Evolutionary conservation across 2,888 invertebrate species (phyloP).

Genomic region (Smittia sp.): DNA sequence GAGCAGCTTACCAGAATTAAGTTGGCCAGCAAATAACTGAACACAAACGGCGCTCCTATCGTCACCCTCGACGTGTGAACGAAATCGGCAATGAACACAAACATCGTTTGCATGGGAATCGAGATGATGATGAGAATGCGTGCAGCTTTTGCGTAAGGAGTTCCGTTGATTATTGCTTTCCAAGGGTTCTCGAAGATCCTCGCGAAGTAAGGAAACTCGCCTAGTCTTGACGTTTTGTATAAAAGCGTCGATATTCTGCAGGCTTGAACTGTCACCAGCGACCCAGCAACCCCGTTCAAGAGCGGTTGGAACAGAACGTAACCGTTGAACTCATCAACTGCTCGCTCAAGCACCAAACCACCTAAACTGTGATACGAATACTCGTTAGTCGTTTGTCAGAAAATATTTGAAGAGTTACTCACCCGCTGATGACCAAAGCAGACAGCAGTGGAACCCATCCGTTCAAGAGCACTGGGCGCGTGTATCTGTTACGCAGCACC

Average conservation of each 20-base stretch:
- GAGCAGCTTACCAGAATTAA: constrained; percentile 69
- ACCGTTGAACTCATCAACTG: constrained; percentile 69
- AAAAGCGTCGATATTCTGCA: constrained; percentile 83
- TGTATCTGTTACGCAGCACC: constrained; percentile 81
- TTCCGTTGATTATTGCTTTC: constrained; percentile 76
- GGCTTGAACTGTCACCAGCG: constrained; percentile 87
- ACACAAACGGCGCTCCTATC: constrained; percentile 69
- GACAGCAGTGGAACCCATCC: constrained; percentile 95
- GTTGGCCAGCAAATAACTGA: constrained; percentile 75
- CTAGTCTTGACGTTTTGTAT: constrained; percentile 79
- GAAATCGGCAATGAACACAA: constrained; percentile 76
- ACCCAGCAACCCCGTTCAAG: constrained; percentile 88
- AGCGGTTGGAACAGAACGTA: constrained; percentile 87
- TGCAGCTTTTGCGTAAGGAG: constrained; percentile 78
- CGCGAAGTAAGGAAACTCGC: constrained; percentile 71
- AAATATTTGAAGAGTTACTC: constrained; percentile 47
- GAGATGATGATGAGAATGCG: constrained; percentile 79
- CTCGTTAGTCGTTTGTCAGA: too few species aligned
- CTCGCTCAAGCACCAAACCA: constrained; percentile 82
- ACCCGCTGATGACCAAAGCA: constrained; percentile 95
- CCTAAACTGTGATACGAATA: too few species aligned
- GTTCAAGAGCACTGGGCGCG: constrained; percentile 77
- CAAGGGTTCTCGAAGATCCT: constrained; percentile 74
- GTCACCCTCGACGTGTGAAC: constrained; percentile 64
- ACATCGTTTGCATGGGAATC: constrained; percentile 79